Conservation (phyloP, 2,888 invertebrate genomes). For the Melanostoma scalare region DNA sequence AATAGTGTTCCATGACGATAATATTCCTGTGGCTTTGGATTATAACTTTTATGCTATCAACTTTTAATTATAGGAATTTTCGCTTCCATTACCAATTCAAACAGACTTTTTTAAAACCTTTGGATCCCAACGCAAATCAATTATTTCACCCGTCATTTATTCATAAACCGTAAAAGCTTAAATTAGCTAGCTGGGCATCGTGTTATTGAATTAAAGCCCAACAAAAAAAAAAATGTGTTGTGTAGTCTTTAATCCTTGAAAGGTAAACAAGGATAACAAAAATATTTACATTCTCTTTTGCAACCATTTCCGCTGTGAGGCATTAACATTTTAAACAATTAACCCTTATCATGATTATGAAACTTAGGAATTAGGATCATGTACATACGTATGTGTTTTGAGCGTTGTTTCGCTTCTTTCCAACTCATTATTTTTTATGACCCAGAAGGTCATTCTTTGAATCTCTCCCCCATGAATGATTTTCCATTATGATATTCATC, state of each 20-base stretch:
- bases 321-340: slow-evolving; percentile 18
- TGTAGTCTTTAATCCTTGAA: slow-evolving; percentile 28
- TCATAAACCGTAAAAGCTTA: slow-evolving; percentile 21
- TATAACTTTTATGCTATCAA: too few relatives aligned
- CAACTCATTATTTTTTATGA: slow-evolving; percentile 3
- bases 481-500: slow-evolving; percentile 56
- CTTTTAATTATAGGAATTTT: too few relatives aligned
- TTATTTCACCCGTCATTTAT: slow-evolving; percentile 4
- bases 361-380: background rate
- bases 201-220: background rate
- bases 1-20: too few relatives aligned
- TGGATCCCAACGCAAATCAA: too few relatives aligned
- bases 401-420: slow-evolving; percentile 11
- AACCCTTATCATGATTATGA: background rate
- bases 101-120: too few relatives aligned
- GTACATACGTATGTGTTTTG: background rate
- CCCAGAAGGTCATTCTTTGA: slow-evolving; percentile 17
- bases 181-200: slow-evolving; percentile 6
- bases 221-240: slow-evolving; percentile 8
- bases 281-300: slow-evolving; percentile 14
- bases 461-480: slow-evolving; percentile 48
- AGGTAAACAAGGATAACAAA: background rate
- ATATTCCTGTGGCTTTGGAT: too few relatives aligned
- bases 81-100: too few relatives aligned
- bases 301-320: slow-evolving; percentile 11